Conservation (phyloP, 2,113 vertebrate genomes). For the Pygoscelis adeliae region DNA sequence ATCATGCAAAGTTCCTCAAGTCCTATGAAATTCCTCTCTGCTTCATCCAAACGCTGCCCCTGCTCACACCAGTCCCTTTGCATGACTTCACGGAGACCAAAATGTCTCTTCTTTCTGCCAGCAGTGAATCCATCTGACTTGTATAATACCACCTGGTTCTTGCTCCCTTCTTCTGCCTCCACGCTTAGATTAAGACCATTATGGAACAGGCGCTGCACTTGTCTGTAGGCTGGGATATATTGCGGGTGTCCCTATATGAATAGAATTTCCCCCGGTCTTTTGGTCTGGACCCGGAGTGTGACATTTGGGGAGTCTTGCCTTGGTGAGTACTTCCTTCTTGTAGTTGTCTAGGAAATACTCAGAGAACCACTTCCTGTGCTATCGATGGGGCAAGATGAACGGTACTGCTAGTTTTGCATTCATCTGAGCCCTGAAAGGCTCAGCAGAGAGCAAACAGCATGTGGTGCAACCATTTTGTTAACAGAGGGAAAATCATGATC, state of each 20-base stretch:
- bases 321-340: background rate
- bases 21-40: background rate
- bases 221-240: background rate
- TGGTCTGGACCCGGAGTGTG: background rate
- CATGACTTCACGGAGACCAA: background rate
- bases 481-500: background rate
- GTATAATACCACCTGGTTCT: background rate
- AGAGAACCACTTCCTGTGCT: slow-evolving; percentile 17
- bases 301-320: background rate
- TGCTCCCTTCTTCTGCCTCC: background rate
- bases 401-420: background rate
- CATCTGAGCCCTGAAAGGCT: background rate
- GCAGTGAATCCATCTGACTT: background rate
- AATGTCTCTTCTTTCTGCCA: background rate
- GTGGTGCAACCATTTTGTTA: background rate
- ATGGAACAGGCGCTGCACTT: background rate
- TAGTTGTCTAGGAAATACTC: slow-evolving; percentile 13
- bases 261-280: accelerated
- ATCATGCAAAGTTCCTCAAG: background rate
- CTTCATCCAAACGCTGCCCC: background rate
- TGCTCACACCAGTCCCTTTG: background rate
- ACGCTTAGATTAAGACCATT: background rate
- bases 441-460: background rate
- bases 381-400: background rate
- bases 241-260: background rate